Base-by-base conservation (phyloP, 1,140 invertebrate species). In the Drosophila ironensis region DNA sequence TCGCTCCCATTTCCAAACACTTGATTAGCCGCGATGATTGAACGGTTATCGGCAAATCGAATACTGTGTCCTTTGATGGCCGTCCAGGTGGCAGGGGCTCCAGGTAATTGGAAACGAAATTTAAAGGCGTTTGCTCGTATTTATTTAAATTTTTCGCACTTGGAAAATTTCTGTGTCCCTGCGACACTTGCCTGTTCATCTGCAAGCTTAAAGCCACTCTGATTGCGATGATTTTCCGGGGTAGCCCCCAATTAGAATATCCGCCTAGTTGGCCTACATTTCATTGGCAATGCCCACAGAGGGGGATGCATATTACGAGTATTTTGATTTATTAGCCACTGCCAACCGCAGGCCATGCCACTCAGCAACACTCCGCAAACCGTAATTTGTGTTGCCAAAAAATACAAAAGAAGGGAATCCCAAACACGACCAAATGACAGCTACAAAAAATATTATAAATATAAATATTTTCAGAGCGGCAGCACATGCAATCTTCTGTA, bases 401-500 rank as follows among this genome's bases (percentile, higher is more conserved):
- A n/a, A n/a, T n/a, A n/a, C 77, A 41, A 63, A 64, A 75, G 48
- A 56, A 12, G 14, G 35, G 59, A 22, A 27, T 30, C 28, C 46
- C 14, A 11, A 60, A 42, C 50, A 60, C 11, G 61, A 24, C 35
- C 71, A 59, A 81, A 72, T 84, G 78, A 84, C 77, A 84, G 56
- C 45, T 44, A 59, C 28, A 72, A 84, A 81, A 61, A 48, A 72
- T 71, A 60, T 66, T 82, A 70, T 77, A 46, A 81, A 84, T 82
- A 82, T 73, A 78, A 74, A 78, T 80, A 70, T 70, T 70, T 70
- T 81, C 60, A 40, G 38, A 53, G 64, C 48, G 76, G 54, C 52
- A 82, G 75, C 76, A 81, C 72, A 82, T 77, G 78, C 77, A 81
- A 77, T 84, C 69, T 69, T 77, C 46, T 84, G 77, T 78, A 82